phyloP scores from a whole-genome alignment of 2,888 invertebrate genomes.

The Drosophila eohydei region DNA sequence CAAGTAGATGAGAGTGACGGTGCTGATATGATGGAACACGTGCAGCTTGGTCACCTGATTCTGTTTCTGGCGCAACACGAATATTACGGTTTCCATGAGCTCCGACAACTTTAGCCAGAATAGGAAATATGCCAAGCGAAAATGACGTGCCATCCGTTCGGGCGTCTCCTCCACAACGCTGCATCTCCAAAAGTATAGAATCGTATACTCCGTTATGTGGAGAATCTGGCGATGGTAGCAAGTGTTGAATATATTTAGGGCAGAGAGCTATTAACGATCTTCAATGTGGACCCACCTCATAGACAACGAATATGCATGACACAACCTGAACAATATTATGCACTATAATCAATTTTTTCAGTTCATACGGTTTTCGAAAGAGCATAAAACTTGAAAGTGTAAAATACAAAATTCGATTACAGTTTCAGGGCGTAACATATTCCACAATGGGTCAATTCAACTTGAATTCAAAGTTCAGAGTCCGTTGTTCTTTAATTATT shows the following conservation, averaged over 20 bases:
- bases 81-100: constrained; percentile 89
- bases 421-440: not conserved
- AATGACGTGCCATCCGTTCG: constrained; percentile 46
- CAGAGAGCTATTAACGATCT: not conserved
- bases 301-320: constrained; percentile 73
- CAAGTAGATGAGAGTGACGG: constrained; percentile 87
- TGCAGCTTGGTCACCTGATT: constrained; percentile 90
- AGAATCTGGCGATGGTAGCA: constrained; percentile 57
- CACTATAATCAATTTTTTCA: constrained; percentile 88
- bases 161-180: constrained; percentile 37
- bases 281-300: constrained; percentile 55
- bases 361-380: constrained; percentile 88
- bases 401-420: constrained; percentile 13
- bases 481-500: constrained; percentile 16
- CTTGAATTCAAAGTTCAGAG: constrained; percentile 30
- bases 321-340: constrained; percentile 93
- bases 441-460: constrained; percentile 21
- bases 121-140: constrained; percentile 87
- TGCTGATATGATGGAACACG: constrained; percentile 89
- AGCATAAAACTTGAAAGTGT: constrained; percentile 87
- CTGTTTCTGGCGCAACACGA: constrained; percentile 89
- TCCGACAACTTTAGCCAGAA: constrained; percentile 88
- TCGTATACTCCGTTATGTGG: constrained; percentile 50
- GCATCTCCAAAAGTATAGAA: constrained; percentile 73
- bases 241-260: not conserved